A percentile compares a stretch with the other conserved stretches of the same genome.
These are phyloP conservation scores for Myotis lucifugus DNA, from an alignment of 2,113 vertebrate genomes.

Conservation along the genomic window DNA sequence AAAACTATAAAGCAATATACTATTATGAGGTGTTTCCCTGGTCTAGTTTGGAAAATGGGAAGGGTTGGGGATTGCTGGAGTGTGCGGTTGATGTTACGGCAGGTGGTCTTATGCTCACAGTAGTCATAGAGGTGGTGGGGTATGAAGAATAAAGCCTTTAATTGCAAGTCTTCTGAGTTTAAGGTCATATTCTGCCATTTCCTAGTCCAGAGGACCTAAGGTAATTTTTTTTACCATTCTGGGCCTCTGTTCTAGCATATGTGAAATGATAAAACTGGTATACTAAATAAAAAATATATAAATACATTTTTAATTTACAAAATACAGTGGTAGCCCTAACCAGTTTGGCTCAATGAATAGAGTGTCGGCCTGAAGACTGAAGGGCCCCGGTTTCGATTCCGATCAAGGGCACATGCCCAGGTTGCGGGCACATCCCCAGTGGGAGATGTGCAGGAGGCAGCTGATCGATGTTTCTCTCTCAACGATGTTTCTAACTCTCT, in stretches of 20 bases:
- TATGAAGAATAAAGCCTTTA: neutral
- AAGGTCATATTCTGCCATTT: neutral
- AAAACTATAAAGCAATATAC: neutral
- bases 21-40: neutral
- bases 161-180: neutral
- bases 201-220: neutral
- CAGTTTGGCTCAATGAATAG: no score
- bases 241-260: neutral
- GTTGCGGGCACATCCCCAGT: no score
- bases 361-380: no score
- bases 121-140: neutral
- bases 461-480: no score
- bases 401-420: no score
- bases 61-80: neutral
- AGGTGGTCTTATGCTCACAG: neutral
- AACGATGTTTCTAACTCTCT: no score
- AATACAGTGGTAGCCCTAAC: neutral
- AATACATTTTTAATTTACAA: neutral
- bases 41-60: neutral
- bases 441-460: no score
- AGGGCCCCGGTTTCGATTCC: no score
- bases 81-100: neutral
- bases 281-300: neutral
- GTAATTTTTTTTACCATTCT: neutral
- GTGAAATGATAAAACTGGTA: neutral